These are phyloP conservation scores for Saimiri boliviensis DNA, from an alignment of 2,113 vertebrate genomes.

Conservation along the genomic window DNA sequence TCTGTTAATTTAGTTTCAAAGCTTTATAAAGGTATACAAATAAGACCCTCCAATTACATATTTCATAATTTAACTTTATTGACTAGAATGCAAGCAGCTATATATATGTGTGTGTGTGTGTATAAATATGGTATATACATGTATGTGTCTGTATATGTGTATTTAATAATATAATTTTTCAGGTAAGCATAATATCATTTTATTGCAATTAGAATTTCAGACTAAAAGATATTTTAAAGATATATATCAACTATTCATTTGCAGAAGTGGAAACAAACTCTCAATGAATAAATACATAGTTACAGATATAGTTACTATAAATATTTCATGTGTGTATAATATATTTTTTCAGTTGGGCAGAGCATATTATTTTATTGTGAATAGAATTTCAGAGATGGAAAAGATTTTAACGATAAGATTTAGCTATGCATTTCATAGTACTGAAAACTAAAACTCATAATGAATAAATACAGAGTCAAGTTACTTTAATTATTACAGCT, in stretches of 20 bases:
- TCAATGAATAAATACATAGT: not conserved
- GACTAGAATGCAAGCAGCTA: not conserved
- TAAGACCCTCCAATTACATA: not conserved
- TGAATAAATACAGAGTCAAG: not conserved
- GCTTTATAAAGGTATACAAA: not conserved
- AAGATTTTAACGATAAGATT: not conserved
- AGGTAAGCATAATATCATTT: not conserved
- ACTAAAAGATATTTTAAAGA: not conserved
- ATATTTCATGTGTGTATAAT: not conserved
- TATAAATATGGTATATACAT: not conserved
- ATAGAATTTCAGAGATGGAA: slow-evolving; percentile 14
- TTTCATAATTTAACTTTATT: not conserved
- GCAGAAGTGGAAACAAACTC: not conserved
- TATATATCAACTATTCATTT: not conserved
- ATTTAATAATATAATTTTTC: not conserved
- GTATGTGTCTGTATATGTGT: not conserved
- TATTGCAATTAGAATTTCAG: slow-evolving; percentile 18
- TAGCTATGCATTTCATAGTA: not conserved
- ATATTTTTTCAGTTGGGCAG: not conserved
- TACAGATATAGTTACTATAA: not conserved
- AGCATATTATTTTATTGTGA: not conserved
- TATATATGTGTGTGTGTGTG: not conserved
- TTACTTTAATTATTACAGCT: not conserved
- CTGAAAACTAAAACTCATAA: not conserved
- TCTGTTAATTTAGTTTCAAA: not conserved